Percentiles rank a stretch among this genome's conserved stretches.
These are phyloP conservation scores for Drosophila neoperkinsi DNA, from an alignment of 2,888 invertebrate species.

Conservation along the genomic window DNA sequence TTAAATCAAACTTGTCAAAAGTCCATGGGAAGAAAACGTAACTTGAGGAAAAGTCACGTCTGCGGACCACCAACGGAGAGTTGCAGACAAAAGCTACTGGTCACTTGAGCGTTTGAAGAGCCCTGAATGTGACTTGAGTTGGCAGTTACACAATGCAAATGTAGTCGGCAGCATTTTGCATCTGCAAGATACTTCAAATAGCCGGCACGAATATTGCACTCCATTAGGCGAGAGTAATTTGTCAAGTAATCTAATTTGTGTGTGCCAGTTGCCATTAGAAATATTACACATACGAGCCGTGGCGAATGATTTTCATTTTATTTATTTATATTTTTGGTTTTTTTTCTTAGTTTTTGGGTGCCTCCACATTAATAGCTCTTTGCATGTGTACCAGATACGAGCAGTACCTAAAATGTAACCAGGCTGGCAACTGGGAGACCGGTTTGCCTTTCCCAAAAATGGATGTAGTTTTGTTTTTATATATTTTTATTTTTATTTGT, in stretches of 20 bases:
- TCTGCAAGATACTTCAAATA: constrained; percentile 13
- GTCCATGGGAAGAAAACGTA: not conserved
- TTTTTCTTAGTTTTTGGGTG: constrained; percentile 19
- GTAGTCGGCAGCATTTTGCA: constrained; percentile 5
- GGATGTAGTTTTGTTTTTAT: constrained; percentile 32
- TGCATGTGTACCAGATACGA: constrained; percentile 26
- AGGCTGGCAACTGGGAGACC: constrained; percentile 66
- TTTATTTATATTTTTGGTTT: not conserved
- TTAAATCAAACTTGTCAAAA: constrained; percentile 8
- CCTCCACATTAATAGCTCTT: constrained; percentile 29
- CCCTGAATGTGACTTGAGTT: constrained; percentile 45
- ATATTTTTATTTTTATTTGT: constrained; percentile 29
- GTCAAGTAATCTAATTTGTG: constrained; percentile 56
- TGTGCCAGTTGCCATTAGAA: constrained; percentile 41
- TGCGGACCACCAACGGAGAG: constrained; percentile 6
- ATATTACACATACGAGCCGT: constrained; percentile 58
- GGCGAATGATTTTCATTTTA: constrained; percentile 3
- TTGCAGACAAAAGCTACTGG: constrained; percentile 4
- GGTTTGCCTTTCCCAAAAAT: constrained; percentile 78
- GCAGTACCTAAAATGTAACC: constrained; percentile 60
- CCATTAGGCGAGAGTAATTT: constrained; percentile 33
- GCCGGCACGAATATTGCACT: constrained; percentile 18
- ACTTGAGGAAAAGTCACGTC: not conserved
- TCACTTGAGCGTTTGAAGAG: constrained; percentile 37
- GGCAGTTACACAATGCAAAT: constrained; percentile 41